Percentiles rank a stretch among this genome's conserved stretches.
Evolutionary conservation across 2,113 vertebrate genomes (phyloP).

Genomic region (Megaleporinus macrocephalus): DNA sequence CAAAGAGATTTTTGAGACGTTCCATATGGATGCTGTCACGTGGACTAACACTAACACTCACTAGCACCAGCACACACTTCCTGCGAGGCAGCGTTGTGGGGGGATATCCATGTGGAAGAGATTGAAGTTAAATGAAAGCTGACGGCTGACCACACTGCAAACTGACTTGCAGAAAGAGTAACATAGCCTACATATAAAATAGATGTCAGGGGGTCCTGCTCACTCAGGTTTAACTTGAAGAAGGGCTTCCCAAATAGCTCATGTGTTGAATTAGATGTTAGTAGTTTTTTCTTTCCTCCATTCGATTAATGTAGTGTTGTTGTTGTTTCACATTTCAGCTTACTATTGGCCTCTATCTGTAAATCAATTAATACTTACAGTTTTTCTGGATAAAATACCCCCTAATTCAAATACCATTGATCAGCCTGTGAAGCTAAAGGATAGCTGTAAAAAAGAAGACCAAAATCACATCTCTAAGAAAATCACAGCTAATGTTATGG

Average conservation of each 20-base stretch:
- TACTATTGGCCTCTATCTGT: too few relatives aligned
- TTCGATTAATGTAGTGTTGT: too few relatives aligned
- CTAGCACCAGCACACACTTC: constrained; percentile 1
- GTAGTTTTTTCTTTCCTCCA: too few relatives aligned
- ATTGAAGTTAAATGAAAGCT: background rate
- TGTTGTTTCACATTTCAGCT: too few relatives aligned
- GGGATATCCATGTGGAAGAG: constrained; percentile 2
- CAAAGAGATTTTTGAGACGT: constrained; percentile 28
- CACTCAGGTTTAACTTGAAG: background rate
- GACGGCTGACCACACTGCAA: background rate
- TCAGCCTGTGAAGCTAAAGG: too few relatives aligned
- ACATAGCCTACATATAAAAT: background rate
- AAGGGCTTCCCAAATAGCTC: background rate
- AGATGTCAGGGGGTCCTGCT: background rate
- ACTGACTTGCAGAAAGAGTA: background rate
- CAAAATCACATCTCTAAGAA: too few relatives aligned
- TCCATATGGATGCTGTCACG: constrained; percentile 29
- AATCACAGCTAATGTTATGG: too few relatives aligned
- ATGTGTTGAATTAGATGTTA: background rate
- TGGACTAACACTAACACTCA: background rate
- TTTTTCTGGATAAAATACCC: too few relatives aligned
- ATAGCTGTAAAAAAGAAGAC: too few relatives aligned
- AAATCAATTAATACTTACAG: too few relatives aligned
- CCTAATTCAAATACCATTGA: too few relatives aligned
- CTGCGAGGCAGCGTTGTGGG: background rate